phyloP scores from a whole-genome alignment of 2,888 invertebrate genomes.

The Macrophya annulata region DNA sequence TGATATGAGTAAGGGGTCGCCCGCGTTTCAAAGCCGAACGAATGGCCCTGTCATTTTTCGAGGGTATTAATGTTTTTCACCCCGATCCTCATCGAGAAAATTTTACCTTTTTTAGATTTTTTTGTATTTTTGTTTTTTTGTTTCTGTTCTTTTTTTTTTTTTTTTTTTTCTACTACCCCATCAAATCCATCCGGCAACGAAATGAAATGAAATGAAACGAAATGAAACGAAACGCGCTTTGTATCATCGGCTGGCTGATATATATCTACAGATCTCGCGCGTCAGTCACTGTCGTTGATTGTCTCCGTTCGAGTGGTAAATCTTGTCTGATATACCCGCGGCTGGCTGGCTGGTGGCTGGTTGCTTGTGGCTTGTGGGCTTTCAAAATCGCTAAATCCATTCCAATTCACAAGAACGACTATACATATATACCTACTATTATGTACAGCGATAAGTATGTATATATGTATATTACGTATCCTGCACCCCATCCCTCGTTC shows the following conservation, averaged over 20 bases:
- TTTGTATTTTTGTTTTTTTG: not conserved
- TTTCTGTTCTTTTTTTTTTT: not conserved
- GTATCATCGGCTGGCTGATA: conserved; percentile 21
- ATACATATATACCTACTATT: not conserved
- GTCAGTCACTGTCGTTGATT: conserved; percentile 45
- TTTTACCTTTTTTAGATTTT: not conserved
- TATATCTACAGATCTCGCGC: conserved; percentile 33
- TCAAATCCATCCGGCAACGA: not conserved
- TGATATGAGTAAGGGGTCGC: not conserved
- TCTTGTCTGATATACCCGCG: conserved; percentile 36
- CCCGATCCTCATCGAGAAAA: not conserved
- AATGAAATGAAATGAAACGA: no score
- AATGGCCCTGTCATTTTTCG: conserved; percentile 29
- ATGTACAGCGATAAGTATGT: not conserved
- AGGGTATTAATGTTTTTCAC: not conserved
- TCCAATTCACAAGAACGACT: not conserved
- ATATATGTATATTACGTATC: not conserved
- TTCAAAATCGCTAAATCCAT: conserved; percentile 35
- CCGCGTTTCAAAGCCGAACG: not conserved
- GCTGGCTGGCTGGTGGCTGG: not conserved
- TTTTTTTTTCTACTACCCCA: not conserved
- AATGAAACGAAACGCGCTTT: not conserved
- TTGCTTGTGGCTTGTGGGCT: not conserved
- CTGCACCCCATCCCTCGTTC: not conserved
- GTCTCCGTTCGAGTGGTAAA: conserved; percentile 39